Base-by-base conservation (phyloP, 1,140 invertebrate species). In the Steinernema khuongi region DNA sequence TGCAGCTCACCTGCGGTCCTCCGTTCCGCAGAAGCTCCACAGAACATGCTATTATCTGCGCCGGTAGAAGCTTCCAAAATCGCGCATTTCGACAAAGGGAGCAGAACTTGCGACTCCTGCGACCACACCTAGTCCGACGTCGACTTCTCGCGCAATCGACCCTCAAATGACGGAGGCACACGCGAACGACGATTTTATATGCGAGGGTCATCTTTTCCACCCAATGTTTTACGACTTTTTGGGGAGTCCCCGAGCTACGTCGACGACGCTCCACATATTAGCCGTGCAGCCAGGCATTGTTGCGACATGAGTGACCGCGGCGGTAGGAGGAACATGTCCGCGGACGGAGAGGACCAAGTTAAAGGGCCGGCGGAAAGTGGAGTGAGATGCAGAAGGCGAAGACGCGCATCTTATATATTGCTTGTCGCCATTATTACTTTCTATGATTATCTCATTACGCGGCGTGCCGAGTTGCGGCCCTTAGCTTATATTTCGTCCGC, bases 381-480 rank as follows among this genome's bases (percentile, higher is more conserved):
- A 22, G 7, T n/a, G 26, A 60, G 14, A 60, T 60, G 14, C n/a
- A n/a, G n/a, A 60, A n/a, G 4, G 50, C 50, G 4, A 22, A 7
- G 50, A 60, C 19, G 50, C 50, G 50, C 50, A 60, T 60, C 50
- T 60, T 60, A 60, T n/a, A n/a, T 60, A 60, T 60, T 60, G 50
- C 50, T 60, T 60, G 50, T 60, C 50, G 50, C 50, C 50, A 60
- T 60, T 60, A 60, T 60, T 60, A 60, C 50, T 60, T 60, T 60
- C 26, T 60, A 60, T 60, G 50, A 60, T 60, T 60, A 60, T 60
- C 50, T 60, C 50, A 60, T 60, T 60, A 60, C 50, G 50, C 50
- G 50, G 50, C 50, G 50, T 22, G 50, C 50, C 50, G 50, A 60
- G 50, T 60, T 60, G 50, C 50, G 4, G 36, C 50, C 50, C 50